Evolutionary conservation across 2,888 invertebrate genomes (phyloP).

Genomic region (Apamea sordens): DNA sequence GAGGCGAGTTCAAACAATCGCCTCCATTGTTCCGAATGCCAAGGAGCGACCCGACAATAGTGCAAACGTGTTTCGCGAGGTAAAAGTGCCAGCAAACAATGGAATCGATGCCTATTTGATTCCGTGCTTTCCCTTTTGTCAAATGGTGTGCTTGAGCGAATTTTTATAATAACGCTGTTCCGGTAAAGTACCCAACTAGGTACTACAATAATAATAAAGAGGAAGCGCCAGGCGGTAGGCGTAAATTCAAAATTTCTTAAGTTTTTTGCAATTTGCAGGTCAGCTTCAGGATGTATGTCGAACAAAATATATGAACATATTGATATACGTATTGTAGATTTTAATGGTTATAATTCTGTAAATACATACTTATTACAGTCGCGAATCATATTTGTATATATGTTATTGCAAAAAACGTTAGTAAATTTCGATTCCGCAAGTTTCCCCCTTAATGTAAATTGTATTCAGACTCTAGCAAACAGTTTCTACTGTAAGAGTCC

Average conservation of each 20-base stretch:
- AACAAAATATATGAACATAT: too few relatives aligned
- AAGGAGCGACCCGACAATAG: slow-evolving; percentile 79
- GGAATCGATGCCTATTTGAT: slow-evolving; percentile 79
- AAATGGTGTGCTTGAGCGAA: slow-evolving; percentile 73
- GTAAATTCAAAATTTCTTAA: not conserved
- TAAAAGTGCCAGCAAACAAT: slow-evolving; percentile 84
- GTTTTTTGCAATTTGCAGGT: not conserved
- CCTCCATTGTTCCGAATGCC: slow-evolving; percentile 80
- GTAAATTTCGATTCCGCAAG: too few relatives aligned
- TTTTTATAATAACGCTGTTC: slow-evolving; percentile 73
- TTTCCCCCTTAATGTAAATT: slow-evolving; percentile 23
- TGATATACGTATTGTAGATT: too few relatives aligned
- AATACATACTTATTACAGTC: too few relatives aligned
- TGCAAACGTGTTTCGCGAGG: slow-evolving; percentile 80
- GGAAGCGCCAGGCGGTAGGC: not conserved
- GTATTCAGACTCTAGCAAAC: slow-evolving; percentile 19
- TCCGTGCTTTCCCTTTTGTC: slow-evolving; percentile 84
- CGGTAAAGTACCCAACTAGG: slow-evolving; percentile 69
- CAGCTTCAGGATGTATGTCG: not conserved
- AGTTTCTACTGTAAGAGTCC: slow-evolving; percentile 21
- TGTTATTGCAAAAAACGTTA: too few relatives aligned
- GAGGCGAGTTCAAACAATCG: slow-evolving; percentile 78
- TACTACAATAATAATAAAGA: slow-evolving; percentile 47
- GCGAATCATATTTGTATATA: too few relatives aligned
- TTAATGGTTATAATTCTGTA: too few relatives aligned